Evolutionary conservation across 2,113 vertebrate species (phyloP).

Genomic region (Paramormyrops kingsleyae): DNA sequence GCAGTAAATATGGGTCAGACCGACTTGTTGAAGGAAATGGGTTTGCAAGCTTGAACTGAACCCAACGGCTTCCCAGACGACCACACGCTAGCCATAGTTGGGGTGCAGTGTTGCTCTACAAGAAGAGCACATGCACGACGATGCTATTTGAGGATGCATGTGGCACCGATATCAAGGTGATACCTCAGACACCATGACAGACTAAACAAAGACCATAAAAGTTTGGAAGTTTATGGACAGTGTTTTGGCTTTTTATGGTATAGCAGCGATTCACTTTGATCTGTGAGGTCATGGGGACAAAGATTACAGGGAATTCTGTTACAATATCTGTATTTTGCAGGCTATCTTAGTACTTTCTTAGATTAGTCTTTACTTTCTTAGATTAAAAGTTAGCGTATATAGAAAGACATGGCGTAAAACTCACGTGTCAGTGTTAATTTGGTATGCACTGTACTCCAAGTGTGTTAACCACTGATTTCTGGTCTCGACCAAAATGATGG

Average conservation of each 20-base stretch:
- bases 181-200: background rate
- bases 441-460: background rate
- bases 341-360: background rate
- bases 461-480: background rate
- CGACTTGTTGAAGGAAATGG: constrained; percentile 35
- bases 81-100: background rate
- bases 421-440: background rate
- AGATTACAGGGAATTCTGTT: background rate
- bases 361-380: background rate
- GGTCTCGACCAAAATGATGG: constrained; percentile 7
- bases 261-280: background rate
- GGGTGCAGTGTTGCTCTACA: background rate
- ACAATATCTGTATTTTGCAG: background rate
- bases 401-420: background rate
- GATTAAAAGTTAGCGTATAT: background rate
- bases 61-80: constrained; percentile 20
- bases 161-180: background rate
- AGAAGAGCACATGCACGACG: background rate
- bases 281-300: background rate
- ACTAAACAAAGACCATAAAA: constrained; percentile 6
- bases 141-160: constrained; percentile 2
- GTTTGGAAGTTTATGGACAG: background rate
- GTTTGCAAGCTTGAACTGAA: constrained; percentile 50
- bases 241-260: background rate
- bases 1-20: constrained; percentile 58